Percentiles rank a stretch among this genome's conserved stretches.
Evolutionary conservation across 2,113 vertebrate genomes (phyloP).

Genomic region (Stomatorhinus ivindoensis): DNA sequence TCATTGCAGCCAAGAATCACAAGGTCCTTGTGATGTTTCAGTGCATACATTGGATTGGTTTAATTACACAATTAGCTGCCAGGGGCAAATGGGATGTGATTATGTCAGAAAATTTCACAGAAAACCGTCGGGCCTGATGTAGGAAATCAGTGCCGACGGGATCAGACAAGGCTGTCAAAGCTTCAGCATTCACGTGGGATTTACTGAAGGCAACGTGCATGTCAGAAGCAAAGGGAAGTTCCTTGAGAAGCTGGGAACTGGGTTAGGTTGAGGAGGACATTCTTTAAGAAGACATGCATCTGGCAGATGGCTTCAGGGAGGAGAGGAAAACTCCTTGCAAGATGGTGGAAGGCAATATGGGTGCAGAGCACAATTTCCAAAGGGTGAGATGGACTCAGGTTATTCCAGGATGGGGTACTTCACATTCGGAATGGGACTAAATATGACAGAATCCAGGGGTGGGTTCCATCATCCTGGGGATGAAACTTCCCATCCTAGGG

Average conservation of each 20-base stretch:
- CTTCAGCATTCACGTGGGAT: neutral
- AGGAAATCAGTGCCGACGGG: neutral
- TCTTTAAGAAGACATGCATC: neutral
- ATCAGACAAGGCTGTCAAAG: neutral
- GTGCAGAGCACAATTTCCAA: neutral
- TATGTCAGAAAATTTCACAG: neutral
- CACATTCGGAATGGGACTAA: neutral
- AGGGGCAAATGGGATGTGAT: neutral
- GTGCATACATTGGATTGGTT: neutral
- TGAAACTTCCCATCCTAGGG: neutral
- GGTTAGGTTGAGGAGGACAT: neutral
- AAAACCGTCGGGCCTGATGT: neutral
- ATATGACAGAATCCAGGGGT: neutral
- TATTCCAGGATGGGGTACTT: neutral
- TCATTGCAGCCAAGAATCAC: neutral
- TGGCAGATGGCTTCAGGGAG: constrained; percentile 1
- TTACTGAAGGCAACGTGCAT: neutral
- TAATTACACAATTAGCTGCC: constrained; percentile 7
- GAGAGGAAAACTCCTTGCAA: neutral
- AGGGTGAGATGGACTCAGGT: neutral
- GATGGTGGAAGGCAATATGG: neutral
- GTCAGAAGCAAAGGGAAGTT: neutral
- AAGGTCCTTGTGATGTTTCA: neutral
- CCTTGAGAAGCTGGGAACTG: neutral
- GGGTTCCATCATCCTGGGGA: neutral